Conservation (phyloP, 2,888 invertebrate genomes). For the Clunio marinus region DNA sequence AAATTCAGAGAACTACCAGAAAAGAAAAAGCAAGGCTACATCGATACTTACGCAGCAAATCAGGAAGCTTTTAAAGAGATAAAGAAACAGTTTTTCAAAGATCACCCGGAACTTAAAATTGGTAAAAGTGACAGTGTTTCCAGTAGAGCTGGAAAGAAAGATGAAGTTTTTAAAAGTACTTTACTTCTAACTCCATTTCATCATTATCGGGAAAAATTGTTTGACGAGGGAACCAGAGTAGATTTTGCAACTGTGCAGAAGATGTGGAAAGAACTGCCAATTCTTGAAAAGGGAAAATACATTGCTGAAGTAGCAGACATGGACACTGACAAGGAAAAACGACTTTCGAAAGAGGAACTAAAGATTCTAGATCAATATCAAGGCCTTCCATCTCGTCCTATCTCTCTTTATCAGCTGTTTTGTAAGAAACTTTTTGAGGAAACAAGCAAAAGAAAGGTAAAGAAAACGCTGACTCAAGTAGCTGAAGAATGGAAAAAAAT, state of each 20-base stretch:
- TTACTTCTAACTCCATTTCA: constrained; percentile 1
- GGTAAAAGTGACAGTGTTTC: neutral
- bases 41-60: neutral
- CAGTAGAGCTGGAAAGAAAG: neutral
- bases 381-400: neutral
- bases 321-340: neutral
- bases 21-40: neutral
- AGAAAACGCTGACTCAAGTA: neutral
- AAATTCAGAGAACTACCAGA: neutral
- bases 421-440: neutral
- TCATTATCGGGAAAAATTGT: neutral
- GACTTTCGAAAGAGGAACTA: neutral
- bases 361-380: neutral
- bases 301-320: neutral
- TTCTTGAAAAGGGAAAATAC: neutral
- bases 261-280: neutral
- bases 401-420: neutral
- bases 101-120: neutral
- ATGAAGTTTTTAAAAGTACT: neutral
- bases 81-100: neutral
- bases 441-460: neutral
- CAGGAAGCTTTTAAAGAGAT: neutral
- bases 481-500: neutral
- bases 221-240: neutral
- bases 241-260: neutral